A percentile compares a stretch with the other conserved stretches of the same genome.
These are phyloP conservation scores for Leptosomus discolor DNA, from an alignment of 2,113 vertebrate genomes.

Conservation along the genomic window DNA sequence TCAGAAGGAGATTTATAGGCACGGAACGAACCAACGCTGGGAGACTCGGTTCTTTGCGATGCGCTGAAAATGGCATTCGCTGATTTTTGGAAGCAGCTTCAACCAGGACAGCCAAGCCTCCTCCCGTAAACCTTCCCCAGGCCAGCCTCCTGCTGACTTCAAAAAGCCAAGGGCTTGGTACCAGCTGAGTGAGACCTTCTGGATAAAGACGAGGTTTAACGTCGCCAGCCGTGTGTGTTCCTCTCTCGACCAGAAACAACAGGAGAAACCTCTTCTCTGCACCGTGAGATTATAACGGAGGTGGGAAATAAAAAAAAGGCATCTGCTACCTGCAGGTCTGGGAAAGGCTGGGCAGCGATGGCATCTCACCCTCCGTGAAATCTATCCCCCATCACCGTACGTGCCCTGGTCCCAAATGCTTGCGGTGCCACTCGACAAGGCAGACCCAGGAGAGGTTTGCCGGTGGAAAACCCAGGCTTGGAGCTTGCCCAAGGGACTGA, in stretches of 20 bases:
- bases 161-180: background rate
- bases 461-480: background rate
- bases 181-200: background rate
- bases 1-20: background rate
- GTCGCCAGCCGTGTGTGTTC: background rate
- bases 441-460: background rate
- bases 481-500: background rate
- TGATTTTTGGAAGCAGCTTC: background rate
- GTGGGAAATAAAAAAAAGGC: background rate
- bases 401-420: background rate
- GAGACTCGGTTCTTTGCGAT: rapidly evolving
- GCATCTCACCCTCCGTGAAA: background rate
- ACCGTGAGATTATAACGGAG: rapidly evolving
- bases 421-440: rapidly evolving
- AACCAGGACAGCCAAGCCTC: background rate
- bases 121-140: background rate
- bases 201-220: background rate
- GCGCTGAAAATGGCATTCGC: background rate
- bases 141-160: background rate
- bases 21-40: rapidly evolving
- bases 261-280: background rate
- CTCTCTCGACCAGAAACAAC: background rate
- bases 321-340: background rate
- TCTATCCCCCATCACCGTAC: rapidly evolving
- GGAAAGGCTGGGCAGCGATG: background rate